Evolutionary conservation across 2,888 invertebrate species (phyloP).

Genomic region (Volucella inflata): DNA sequence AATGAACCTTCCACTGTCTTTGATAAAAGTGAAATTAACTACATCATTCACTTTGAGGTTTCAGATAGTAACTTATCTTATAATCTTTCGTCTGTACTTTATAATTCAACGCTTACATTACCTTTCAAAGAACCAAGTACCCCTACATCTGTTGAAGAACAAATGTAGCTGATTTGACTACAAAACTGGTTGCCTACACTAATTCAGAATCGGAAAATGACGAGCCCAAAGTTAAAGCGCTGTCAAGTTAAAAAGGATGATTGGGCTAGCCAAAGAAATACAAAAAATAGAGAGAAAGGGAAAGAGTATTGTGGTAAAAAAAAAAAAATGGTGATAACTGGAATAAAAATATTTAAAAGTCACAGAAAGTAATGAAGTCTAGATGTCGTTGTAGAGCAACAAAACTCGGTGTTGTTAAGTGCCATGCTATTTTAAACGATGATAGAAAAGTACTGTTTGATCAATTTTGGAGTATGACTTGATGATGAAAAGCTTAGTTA

Average conservation of each 20-base stretch:
- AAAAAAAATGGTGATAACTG: conserved; percentile 7
- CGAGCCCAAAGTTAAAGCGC: conserved; percentile 13
- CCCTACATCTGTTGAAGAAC: conserved; percentile 1
- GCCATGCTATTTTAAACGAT: too few relatives aligned
- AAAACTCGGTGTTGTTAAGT: conserved; percentile 3
- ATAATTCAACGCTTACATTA: not conserved
- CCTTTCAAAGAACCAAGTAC: conserved; percentile 14
- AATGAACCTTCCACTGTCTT: conserved; percentile 4
- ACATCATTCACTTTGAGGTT: conserved; percentile 2
- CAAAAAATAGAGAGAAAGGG: too few relatives aligned
- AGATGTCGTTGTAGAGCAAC: conserved; percentile 8
- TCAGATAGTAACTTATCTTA: conserved; percentile 11
- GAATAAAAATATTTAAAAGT: conserved; percentile 6
- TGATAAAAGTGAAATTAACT: conserved; percentile 3
- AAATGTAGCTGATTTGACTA: not conserved
- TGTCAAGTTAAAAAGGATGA: conserved; percentile 13
- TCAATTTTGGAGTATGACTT: too few relatives aligned
- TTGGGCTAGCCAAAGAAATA: conserved; percentile 9
- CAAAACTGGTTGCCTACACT: conserved; percentile 15
- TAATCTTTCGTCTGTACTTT: conserved; percentile 12
- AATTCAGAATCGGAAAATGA: conserved; percentile 11
- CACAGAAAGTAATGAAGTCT: conserved; percentile 2
- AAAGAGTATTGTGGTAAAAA: too few relatives aligned
- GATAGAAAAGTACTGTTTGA: too few relatives aligned
- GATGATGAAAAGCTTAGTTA: too few relatives aligned